A percentile compares a stretch with the other conserved stretches of the same genome.
These are phyloP conservation scores for Diarsia brunnea DNA, from an alignment of 2,888 invertebrate species.

Conservation along the genomic window DNA sequence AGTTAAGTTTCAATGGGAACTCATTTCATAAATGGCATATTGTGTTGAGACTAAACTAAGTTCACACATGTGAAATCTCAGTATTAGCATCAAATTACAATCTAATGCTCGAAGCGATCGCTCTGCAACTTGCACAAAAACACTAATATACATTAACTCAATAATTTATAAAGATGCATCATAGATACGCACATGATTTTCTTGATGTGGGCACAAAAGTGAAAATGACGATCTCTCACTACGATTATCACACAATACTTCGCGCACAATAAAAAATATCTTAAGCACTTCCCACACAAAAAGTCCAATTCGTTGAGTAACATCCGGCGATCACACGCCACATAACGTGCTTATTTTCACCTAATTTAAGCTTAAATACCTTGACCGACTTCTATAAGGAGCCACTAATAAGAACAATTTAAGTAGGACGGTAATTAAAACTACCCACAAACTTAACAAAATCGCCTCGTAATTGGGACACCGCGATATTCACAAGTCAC, in stretches of 20 bases:
- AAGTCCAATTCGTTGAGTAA: constrained; percentile 77
- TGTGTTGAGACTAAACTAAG: constrained; percentile 45
- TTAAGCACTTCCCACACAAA: constrained; percentile 82
- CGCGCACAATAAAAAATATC: constrained; percentile 75
- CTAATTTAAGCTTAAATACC: constrained; percentile 76
- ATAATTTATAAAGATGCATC: constrained; percentile 52
- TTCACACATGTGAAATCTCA: constrained; percentile 60
- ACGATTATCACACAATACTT: constrained; percentile 81
- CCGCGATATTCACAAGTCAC: constrained; percentile 40
- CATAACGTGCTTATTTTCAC: constrained; percentile 78
- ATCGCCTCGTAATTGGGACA: constrained; percentile 57
- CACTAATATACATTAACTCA: constrained; percentile 45
- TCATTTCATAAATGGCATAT: constrained; percentile 43
- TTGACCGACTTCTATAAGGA: constrained; percentile 79
- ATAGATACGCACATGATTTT: constrained; percentile 69
- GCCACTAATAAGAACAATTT: constrained; percentile 67
- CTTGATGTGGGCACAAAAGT: constrained; percentile 79
- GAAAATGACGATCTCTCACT: constrained; percentile 85
- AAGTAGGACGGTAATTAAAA: constrained; percentile 66
- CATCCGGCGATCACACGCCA: constrained; percentile 74
- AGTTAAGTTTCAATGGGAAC: constrained; percentile 26
- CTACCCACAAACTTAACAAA: constrained; percentile 71
- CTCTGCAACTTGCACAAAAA: constrained; percentile 37
- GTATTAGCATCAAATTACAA: constrained; percentile 62
- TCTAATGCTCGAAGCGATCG: constrained; percentile 57